Percentiles rank a stretch among this genome's conserved stretches.
phyloP scores from a whole-genome alignment of 2,113 vertebrate genomes.

The Dipodomys merriami region DNA sequence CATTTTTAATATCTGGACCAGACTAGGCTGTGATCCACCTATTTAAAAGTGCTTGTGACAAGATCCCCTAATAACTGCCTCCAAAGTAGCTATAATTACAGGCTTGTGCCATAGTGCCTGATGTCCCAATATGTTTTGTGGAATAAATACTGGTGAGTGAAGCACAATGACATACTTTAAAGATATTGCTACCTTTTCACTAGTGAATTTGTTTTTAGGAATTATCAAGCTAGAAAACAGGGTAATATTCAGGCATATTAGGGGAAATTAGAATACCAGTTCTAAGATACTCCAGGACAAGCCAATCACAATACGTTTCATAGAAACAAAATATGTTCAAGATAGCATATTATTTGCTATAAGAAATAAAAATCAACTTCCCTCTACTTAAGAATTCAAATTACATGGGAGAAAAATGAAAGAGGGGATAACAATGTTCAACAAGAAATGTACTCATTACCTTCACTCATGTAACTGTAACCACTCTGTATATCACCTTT shows the following conservation, averaged over 20 bases:
- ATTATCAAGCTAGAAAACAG: not conserved
- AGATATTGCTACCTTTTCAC: not conserved
- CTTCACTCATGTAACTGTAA: no score
- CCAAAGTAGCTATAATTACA: no score
- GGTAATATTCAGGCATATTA: not conserved
- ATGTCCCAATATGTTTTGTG: not conserved
- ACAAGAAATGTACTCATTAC: no score
- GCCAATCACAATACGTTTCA: not conserved
- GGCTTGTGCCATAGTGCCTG: no score
- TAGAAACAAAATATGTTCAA: not conserved
- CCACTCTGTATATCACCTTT: no score
- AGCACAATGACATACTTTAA: not conserved
- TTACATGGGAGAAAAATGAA: no score
- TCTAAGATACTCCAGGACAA: not conserved
- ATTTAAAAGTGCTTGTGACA: no score
- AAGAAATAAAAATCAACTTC: not conserved
- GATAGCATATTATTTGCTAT: not conserved
- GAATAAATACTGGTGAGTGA: not conserved
- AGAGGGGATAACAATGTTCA: no score
- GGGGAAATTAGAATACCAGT: not conserved
- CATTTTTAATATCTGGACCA: no score
- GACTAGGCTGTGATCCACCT: no score
- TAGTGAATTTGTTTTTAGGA: not conserved
- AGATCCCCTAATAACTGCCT: no score
- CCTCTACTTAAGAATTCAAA: not conserved